phyloP scores from a whole-genome alignment of 2,113 vertebrate species.

The Columba livia region DNA sequence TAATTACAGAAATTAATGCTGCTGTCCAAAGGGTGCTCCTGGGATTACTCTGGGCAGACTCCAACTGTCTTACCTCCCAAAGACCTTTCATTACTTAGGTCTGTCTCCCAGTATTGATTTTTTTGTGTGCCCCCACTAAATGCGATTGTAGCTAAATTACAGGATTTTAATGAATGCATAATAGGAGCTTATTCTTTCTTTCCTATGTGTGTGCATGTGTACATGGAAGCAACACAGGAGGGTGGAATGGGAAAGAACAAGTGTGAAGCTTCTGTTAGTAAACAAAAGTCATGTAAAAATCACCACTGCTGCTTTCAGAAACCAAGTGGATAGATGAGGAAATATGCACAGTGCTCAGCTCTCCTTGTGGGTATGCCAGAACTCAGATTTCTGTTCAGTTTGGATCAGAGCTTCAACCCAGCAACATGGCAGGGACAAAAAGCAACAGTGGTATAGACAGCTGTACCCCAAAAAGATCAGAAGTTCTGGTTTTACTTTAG shows the following conservation, averaged over 20 bases:
- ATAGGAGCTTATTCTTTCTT: neutral
- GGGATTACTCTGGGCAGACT: neutral
- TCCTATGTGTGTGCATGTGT: rapidly evolving
- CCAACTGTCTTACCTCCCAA: neutral
- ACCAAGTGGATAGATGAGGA: neutral
- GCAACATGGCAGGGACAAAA: neutral
- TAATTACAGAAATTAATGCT: conserved; percentile 20
- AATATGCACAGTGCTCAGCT: neutral
- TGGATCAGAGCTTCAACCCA: neutral
- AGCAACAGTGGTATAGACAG: neutral
- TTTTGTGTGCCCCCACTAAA: conserved; percentile 10
- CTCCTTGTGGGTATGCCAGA: neutral
- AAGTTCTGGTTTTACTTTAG: neutral
- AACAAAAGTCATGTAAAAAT: neutral
- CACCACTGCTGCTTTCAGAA: neutral
- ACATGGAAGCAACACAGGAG: neutral
- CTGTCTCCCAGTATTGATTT: conserved; percentile 15
- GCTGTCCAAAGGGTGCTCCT: neutral
- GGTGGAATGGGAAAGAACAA: neutral
- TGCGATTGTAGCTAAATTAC: conserved; percentile 33
- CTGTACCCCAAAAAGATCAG: neutral
- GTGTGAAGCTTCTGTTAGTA: neutral
- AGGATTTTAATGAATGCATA: conserved; percentile 22
- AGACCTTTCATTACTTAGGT: conserved; percentile 24
- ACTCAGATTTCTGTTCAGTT: neutral